These are phyloP conservation scores for Phrynocephalus versicolor DNA, from an alignment of 2,113 vertebrate species.

Conservation along the genomic window DNA sequence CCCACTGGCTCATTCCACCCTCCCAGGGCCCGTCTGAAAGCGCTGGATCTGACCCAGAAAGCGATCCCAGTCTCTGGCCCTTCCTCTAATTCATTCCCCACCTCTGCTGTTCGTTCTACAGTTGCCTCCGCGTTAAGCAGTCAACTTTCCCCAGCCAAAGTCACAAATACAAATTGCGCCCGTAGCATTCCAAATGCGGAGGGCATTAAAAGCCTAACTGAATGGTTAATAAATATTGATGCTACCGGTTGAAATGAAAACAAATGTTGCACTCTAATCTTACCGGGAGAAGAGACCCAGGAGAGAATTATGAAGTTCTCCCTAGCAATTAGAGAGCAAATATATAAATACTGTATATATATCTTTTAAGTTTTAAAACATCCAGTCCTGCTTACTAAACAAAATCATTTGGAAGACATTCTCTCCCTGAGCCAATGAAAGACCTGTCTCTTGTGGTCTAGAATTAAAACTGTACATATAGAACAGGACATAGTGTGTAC, in stretches of 20 bases:
- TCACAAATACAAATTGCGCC: not conserved
- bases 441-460: not conserved
- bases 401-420: not conserved
- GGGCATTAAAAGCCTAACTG: conserved; percentile 1
- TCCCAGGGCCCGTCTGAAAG: not conserved
- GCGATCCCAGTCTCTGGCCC: not conserved
- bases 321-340: not conserved
- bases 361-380: not conserved
- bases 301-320: not conserved
- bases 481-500: not conserved
- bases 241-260: not conserved
- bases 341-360: no score
- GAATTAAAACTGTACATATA: not conserved
- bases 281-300: not conserved
- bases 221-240: conserved; percentile 32
- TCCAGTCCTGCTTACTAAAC: not conserved
- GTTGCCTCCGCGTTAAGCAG: not conserved
- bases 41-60: not conserved
- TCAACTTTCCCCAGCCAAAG: not conserved
- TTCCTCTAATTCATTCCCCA: not conserved
- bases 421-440: not conserved
- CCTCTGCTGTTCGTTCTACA: not conserved
- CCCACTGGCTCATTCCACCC: not conserved
- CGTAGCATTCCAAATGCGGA: not conserved
- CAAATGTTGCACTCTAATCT: conserved; percentile 1